Base-by-base conservation (phyloP, 2,113 vertebrate genomes). In the Dromaius novaehollandiae region DNA sequence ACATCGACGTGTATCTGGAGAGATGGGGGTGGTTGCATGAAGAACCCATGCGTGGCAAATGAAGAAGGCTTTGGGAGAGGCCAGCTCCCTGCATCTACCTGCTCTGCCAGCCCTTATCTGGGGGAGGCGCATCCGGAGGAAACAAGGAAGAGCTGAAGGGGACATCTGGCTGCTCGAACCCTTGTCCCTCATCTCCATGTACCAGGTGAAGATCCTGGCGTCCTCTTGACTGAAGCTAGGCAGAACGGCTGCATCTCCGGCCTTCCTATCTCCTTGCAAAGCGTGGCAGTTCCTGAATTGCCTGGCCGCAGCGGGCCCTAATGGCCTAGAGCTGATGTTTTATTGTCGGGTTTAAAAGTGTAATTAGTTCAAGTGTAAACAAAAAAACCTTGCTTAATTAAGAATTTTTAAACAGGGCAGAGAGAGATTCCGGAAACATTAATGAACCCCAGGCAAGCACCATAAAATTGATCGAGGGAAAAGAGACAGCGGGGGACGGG, bases 331-430 rank as follows among this genome's bases (percentile, higher is more conserved):
- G 96, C 98, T 97, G 98, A 98, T 98, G 98, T 98, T 98, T 98
- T 98, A 98, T 98, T 98, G 98, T 98, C 98, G 98, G 98, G 98
- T 98, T 98, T 98, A 98, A 98, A 98, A 98, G 98, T 98, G 98
- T 98, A 98, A 98, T 98, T 98, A 98, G 98, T 98, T 98, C 98
- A 98, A 98, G 98, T 98, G 98, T 98, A 98, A 98, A 98, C 98
- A 98, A 98, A 98, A 98, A 98, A 98, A 98, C 98, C 98, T 98
- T 98, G 98, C 98, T 98, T 98, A 98, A 98, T 98, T 98, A 98
- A 98, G 98, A 98, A 98, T 98, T 98, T 98, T 98, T 98, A 98
- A 98, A 98, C 98, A 98, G 98, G 98, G 97, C 93, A 98, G 97
- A 97, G 97, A 98, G 97, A 96, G 96, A 96, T 97, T 97, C 98